These are phyloP conservation scores for Eolophus roseicapilla DNA, from an alignment of 2,113 vertebrate genomes.

Conservation along the genomic window DNA sequence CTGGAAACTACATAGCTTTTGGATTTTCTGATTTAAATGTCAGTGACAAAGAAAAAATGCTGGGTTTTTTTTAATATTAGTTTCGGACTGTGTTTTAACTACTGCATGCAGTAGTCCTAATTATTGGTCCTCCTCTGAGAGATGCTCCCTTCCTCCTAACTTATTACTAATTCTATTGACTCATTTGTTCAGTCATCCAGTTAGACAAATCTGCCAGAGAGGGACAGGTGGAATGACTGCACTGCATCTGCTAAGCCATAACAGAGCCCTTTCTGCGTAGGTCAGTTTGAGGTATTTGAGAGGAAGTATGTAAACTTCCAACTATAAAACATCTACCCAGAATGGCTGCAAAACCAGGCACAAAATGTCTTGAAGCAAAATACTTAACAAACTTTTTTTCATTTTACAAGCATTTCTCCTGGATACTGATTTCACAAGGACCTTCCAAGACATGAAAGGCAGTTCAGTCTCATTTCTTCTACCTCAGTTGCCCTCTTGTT, in stretches of 20 bases:
- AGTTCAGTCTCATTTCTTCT: not conserved
- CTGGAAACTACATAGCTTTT: not conserved
- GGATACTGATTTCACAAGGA: not conserved
- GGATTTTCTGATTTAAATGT: constrained; percentile 12
- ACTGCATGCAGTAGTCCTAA: not conserved
- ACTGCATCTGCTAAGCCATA: not conserved
- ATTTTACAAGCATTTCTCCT: not conserved
- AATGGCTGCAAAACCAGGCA: not conserved
- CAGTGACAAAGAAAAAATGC: not conserved
- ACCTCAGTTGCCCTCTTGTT: not conserved
- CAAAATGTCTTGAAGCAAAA: not conserved
- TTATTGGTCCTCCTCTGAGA: not conserved
- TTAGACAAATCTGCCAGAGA: not conserved
- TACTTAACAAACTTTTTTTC: not conserved
- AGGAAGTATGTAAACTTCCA: not conserved
- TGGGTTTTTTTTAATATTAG: accelerated
- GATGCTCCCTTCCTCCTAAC: not conserved
- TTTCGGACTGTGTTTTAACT: not conserved
- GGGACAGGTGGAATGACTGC: not conserved
- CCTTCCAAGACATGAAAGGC: not conserved
- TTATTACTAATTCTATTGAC: not conserved
- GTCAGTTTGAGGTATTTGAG: not conserved
- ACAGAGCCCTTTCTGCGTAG: accelerated
- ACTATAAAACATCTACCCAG: not conserved
- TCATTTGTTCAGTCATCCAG: not conserved